Conservation (phyloP, 1,140 invertebrate genomes). For the Medauroidea extradentata region DNA sequence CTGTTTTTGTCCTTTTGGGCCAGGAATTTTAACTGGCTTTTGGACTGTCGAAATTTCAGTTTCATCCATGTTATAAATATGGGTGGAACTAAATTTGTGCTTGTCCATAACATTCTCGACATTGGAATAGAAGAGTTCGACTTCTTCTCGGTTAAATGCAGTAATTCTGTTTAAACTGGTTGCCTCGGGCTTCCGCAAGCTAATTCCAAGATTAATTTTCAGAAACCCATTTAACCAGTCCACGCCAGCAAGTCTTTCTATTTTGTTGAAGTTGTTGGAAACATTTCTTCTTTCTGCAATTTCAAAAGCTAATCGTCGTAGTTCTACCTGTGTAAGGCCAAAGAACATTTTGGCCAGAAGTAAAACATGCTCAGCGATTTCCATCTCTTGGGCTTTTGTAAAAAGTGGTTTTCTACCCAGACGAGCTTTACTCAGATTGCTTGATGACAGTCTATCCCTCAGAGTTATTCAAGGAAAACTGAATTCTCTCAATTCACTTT, state of each 20-base stretch:
- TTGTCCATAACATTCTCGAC: neutral
- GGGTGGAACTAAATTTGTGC: neutral
- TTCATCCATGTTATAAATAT: conserved; percentile 1
- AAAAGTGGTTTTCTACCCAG: neutral
- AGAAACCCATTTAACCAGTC: neutral
- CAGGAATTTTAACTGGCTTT: neutral
- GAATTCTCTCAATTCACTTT: neutral
- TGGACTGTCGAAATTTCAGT: neutral
- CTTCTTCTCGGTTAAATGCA: neutral
- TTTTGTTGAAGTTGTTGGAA: neutral
- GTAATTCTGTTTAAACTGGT: neutral
- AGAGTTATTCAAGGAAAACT: neutral
- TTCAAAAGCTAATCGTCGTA: neutral
- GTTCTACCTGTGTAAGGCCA: neutral
- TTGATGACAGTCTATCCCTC: neutral
- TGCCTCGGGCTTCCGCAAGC: neutral
- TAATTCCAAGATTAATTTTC: neutral
- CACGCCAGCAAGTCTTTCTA: neutral
- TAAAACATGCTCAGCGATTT: too few relatives aligned
- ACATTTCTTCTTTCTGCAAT: neutral
- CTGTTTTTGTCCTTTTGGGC: conserved; percentile 32
- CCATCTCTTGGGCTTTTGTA: neutral
- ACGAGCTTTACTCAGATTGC: neutral
- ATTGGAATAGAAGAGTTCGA: neutral
- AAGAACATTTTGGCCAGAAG: neutral